Percentiles rank a stretch among this genome's conserved stretches.
These are phyloP conservation scores for Drosophila tani DNA, from an alignment of 1,140 invertebrate genomes.

Conservation along the genomic window DNA sequence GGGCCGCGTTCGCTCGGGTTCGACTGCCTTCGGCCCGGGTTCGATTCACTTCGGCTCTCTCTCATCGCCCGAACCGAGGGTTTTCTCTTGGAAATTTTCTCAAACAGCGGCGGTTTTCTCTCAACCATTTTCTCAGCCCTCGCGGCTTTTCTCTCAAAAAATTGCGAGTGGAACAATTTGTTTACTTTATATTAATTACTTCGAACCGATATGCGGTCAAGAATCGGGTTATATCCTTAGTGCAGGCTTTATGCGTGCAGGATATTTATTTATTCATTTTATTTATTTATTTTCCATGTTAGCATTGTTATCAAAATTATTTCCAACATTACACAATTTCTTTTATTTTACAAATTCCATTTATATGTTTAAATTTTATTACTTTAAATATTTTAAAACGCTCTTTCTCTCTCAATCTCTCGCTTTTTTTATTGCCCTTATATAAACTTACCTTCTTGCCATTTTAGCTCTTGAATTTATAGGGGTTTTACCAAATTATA, in stretches of 20 bases:
- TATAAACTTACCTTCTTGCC: not conserved
- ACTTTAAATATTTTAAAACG: not conserved
- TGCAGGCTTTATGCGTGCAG: not conserved
- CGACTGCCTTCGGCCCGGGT: slow-evolving; percentile 11
- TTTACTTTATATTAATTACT: slow-evolving; percentile 28
- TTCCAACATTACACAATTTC: too few species aligned
- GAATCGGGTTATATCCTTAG: slow-evolving; percentile 5
- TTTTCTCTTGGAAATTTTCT: slow-evolving; percentile 25
- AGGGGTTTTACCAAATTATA: too few species aligned
- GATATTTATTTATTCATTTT: not conserved
- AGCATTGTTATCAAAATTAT: too few species aligned
- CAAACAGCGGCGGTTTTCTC: slow-evolving; percentile 8
- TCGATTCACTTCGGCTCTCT: slow-evolving; percentile 19
- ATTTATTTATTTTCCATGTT: not conserved
- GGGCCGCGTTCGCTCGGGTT: slow-evolving; percentile 10
- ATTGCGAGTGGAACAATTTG: slow-evolving; percentile 21
- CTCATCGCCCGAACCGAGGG: slow-evolving; percentile 3
- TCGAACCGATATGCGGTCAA: slow-evolving; percentile 13
- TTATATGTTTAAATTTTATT: too few species aligned
- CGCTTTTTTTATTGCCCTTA: not conserved
- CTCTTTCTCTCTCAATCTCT: slow-evolving; percentile 2
- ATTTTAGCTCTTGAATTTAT: not conserved
- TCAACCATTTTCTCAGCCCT: slow-evolving; percentile 15
- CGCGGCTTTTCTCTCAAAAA: slow-evolving; percentile 21
- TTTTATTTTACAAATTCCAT: too few species aligned